A percentile compares a stretch with the other conserved stretches of the same genome.
Conservation (phyloP, 1,140 invertebrate genomes). For the Pseudomyrmex sp. region DNA sequence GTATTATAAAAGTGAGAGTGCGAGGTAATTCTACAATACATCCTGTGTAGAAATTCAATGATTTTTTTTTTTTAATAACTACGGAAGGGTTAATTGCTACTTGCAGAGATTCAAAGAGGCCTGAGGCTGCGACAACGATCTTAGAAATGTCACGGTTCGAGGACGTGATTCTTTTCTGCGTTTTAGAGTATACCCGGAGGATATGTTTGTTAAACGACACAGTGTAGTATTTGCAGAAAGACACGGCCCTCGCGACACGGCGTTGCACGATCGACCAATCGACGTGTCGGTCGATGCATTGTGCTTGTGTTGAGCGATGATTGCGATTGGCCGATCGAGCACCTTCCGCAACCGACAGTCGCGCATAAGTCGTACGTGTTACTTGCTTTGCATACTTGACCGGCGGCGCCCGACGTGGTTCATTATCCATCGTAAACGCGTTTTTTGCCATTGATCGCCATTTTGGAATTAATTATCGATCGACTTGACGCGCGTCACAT, state of each 20-base stretch:
- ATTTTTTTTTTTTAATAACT: slow-evolving; percentile 11
- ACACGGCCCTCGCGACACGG: slow-evolving; percentile 30
- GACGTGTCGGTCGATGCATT: slow-evolving; percentile 35
- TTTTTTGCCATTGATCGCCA: slow-evolving; percentile 63
- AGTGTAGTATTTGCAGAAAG: slow-evolving; percentile 21
- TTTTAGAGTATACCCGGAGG: slow-evolving; percentile 41
- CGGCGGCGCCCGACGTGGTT: slow-evolving; percentile 52
- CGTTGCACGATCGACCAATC: slow-evolving; percentile 57
- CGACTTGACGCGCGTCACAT: slow-evolving; percentile 53
- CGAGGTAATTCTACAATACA: slow-evolving; percentile 24
- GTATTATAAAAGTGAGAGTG: slow-evolving; percentile 10
- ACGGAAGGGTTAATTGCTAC: slow-evolving; percentile 32
- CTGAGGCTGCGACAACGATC: slow-evolving; percentile 36
- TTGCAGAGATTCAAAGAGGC: slow-evolving; percentile 25
- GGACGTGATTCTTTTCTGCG: slow-evolving; percentile 27
- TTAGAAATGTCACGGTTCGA: slow-evolving; percentile 37
- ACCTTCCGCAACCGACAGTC: slow-evolving; percentile 42
- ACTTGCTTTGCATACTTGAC: slow-evolving; percentile 73
- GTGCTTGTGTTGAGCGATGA: slow-evolving; percentile 37
- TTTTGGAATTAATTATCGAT: slow-evolving; percentile 70
- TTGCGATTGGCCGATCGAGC: slow-evolving; percentile 68
- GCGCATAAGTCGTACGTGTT: slow-evolving; percentile 58
- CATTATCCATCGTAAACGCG: slow-evolving; percentile 64
- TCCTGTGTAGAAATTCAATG: background rate
- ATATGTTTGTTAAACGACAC: slow-evolving; percentile 28